Conservation (phyloP, 2,113 vertebrate species). For the Nesoenas mayeri region DNA sequence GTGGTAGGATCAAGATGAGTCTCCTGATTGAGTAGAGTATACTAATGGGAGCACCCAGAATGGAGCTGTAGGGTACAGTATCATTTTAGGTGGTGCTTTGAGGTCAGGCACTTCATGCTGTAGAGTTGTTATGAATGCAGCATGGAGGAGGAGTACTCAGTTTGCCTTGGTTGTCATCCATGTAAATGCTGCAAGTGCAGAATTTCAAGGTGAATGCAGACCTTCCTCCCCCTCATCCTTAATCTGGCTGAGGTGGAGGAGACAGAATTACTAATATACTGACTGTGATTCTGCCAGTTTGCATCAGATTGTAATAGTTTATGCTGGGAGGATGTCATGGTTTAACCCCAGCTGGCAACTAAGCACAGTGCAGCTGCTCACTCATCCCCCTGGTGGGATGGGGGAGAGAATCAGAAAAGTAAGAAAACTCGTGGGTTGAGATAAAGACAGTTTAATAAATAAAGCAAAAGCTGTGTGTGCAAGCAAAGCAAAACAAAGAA, state of each 20-base stretch:
- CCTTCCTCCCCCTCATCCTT: rapidly evolving
- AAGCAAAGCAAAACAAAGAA: too few species aligned
- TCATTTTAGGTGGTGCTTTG: neutral
- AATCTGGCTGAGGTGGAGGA: rapidly evolving
- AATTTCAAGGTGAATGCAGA: neutral
- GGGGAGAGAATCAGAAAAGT: too few species aligned
- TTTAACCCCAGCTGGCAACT: too few species aligned
- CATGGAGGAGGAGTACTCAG: rapidly evolving
- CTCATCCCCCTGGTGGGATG: too few species aligned
- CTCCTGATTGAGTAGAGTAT: neutral
- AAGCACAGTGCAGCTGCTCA: too few species aligned
- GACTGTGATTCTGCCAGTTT: neutral
- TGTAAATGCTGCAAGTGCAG: neutral
- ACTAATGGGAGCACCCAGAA: neutral
- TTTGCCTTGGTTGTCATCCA: neutral
- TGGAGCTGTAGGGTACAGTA: neutral
- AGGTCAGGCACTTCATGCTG: neutral
- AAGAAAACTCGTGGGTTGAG: too few species aligned
- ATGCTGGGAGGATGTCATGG: neutral
- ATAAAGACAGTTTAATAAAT: too few species aligned
- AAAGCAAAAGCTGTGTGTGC: too few species aligned
- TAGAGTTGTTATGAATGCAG: neutral
- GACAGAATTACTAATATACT: neutral
- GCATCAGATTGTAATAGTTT: neutral
- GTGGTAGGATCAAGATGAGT: neutral